Evolutionary conservation across 37 sponge, comb jelly and placozoan genomes (phyloP).

Genomic region (Diacarnus erythraeanus): DNA sequence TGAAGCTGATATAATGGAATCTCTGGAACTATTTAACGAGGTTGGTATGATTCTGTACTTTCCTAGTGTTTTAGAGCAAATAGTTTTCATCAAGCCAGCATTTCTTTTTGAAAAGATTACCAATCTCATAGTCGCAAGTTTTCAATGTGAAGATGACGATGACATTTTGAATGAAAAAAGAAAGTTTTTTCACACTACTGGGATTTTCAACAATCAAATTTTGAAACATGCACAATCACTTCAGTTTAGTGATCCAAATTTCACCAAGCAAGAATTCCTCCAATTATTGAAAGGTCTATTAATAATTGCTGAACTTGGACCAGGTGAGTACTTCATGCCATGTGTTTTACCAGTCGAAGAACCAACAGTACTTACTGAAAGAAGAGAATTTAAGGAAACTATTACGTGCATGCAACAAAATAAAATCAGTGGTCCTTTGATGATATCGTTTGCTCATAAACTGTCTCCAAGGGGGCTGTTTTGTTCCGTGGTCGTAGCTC

Average conservation of each 20-base stretch:
- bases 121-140: not conserved
- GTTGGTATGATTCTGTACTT: not conserved
- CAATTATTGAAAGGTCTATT: not conserved
- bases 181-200: not conserved
- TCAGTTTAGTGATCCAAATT: not conserved
- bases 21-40: not conserved
- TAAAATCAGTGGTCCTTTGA: not conserved
- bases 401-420: not conserved
- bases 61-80: not conserved
- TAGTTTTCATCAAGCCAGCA: slow-evolving; percentile 1
- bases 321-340: not conserved
- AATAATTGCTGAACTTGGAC: not conserved
- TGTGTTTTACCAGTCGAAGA: slow-evolving; percentile 14
- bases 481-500: not conserved
- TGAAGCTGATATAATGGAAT: not conserved
- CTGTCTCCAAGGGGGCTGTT: not conserved
- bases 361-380: no score
- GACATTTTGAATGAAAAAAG: not conserved
- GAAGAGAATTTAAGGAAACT: not conserved
- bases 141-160: not conserved
- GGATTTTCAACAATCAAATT: not conserved
- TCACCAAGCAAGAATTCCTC: not conserved
- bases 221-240: not conserved
- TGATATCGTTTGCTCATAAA: not conserved
- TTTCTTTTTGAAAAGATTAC: slow-evolving; percentile 6